Evolutionary conservation across 1,140 invertebrate species (phyloP), one percentile per base, ranked within the genome.

Genomic region (Diprion similis): DNA sequence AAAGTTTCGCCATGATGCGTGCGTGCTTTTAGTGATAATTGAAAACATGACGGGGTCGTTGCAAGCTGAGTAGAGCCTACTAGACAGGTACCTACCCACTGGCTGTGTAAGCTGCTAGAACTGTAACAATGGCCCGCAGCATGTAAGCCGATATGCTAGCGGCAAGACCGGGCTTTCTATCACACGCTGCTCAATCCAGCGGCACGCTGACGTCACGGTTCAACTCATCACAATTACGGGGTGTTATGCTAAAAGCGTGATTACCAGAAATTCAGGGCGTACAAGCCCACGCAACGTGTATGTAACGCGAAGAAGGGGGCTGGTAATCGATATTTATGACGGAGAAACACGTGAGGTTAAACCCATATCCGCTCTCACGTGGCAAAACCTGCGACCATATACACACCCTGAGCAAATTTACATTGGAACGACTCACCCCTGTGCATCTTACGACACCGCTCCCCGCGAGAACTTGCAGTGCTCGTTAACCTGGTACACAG

Each of bases 261-360:
- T 24, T 64, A 13, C 67, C 64, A 71, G 70, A 70, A 76, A 76
- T 74, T 74, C n/a, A 76, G 72, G 70, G 13, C 72, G 68, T 72
- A 70, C 73, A 46, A 13, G 71, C 46, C 47, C 46, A 65, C 59
- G 72, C 66, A 10, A n/a, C 24, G 47, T 68, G 48, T 45, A 73
- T 46, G 68, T 71, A 13, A 51, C 46, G 48, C 51, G 70, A 10
- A 66, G 19, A 17, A 13, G 46, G n/a, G 70, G 70, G 65, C 59
- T 64, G 65, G 45, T 68, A 46, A 67, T 51, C 46, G 64, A 68
- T 69, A 73, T 66, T 69, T 68, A 73, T 66, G 46, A 51, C 45
- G 51, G 68, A 73, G 72, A 48, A 59, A 68, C 72, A 48, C 45
- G 71, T 66, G 47, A 72, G 65, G 51, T 59, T 59, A 13, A 59